Conservation (phyloP, 2,113 vertebrate genomes). For the Harpagus bidentatus region DNA sequence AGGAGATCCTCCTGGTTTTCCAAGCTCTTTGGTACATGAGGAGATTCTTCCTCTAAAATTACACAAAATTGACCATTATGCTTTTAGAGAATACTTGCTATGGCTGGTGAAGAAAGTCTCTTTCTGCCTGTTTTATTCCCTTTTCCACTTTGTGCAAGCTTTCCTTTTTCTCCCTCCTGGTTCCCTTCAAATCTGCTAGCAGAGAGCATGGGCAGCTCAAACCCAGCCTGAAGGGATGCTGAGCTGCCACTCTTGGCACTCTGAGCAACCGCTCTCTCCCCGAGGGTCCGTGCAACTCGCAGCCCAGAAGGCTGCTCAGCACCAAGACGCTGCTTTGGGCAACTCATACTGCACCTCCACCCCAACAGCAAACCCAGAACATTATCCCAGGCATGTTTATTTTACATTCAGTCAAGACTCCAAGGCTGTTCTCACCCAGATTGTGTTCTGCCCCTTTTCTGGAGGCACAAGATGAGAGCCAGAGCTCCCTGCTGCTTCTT, state of each 20-base stretch:
- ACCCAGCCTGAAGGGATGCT: not conserved
- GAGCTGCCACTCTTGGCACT: not conserved
- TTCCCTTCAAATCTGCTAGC: not conserved
- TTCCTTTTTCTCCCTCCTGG: not conserved
- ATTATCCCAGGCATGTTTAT: fast-evolving
- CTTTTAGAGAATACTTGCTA: not conserved
- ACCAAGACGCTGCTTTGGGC: not conserved
- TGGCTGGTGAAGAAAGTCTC: not conserved
- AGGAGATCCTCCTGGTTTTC: not conserved
- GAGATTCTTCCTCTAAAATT: not conserved
- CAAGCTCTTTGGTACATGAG: not conserved
- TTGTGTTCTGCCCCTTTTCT: not conserved
- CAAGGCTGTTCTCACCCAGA: not conserved
- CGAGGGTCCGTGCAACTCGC: fast-evolving
- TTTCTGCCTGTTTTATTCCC: fast-evolving
- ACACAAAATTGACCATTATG: fast-evolving
- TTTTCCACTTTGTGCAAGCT: not conserved
- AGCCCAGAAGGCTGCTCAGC: not conserved
- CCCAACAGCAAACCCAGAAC: not conserved
- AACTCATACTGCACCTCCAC: fast-evolving
- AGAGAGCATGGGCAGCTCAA: not conserved
- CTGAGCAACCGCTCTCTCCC: not conserved
- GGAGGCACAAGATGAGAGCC: not conserved
- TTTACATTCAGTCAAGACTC: not conserved
- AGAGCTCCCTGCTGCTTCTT: not conserved